phyloP scores from a whole-genome alignment of 2,113 vertebrate species.

The Zosterops japonicus region DNA sequence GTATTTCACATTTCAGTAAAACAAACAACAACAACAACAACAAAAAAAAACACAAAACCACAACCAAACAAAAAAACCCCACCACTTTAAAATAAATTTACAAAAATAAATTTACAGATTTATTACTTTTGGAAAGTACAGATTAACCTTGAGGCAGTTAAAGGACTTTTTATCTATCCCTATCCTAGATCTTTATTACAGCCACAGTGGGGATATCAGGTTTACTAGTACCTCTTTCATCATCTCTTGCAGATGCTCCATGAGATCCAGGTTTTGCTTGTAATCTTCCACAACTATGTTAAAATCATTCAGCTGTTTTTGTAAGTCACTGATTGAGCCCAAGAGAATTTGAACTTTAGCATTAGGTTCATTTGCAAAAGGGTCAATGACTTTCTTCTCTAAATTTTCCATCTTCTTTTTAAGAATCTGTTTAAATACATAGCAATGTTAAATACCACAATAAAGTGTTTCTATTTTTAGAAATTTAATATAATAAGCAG shows the following conservation, averaged over 20 bases:
- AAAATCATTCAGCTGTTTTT: constrained; percentile 84
- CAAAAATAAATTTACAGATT: neutral
- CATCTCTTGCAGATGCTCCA: constrained; percentile 83
- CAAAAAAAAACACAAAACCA: too few relatives aligned
- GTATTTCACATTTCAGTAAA: neutral
- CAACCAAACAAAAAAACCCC: too few relatives aligned
- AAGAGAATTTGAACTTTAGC: constrained; percentile 67
- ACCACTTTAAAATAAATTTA: too few relatives aligned
- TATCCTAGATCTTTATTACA: neutral
- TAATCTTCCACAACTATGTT: constrained; percentile 81
- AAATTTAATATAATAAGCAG: neutral
- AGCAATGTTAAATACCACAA: neutral
- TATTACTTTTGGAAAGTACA: neutral
- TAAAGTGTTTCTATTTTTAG: neutral
- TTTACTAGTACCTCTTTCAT: constrained; percentile 84
- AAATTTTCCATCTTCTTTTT: constrained; percentile 80
- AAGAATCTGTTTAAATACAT: constrained; percentile 72
- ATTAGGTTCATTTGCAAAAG: constrained; percentile 62
- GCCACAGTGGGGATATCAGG: neutral
- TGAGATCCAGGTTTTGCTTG: constrained; percentile 81
- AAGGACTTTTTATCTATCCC: neutral
- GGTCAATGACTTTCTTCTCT: constrained; percentile 70
- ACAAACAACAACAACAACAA: too few relatives aligned
- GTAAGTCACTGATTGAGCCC: constrained; percentile 77
- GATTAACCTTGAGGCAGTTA: neutral